Evolutionary conservation across 2,113 vertebrate genomes (phyloP).

Genomic region (Hippocampus comes): DNA sequence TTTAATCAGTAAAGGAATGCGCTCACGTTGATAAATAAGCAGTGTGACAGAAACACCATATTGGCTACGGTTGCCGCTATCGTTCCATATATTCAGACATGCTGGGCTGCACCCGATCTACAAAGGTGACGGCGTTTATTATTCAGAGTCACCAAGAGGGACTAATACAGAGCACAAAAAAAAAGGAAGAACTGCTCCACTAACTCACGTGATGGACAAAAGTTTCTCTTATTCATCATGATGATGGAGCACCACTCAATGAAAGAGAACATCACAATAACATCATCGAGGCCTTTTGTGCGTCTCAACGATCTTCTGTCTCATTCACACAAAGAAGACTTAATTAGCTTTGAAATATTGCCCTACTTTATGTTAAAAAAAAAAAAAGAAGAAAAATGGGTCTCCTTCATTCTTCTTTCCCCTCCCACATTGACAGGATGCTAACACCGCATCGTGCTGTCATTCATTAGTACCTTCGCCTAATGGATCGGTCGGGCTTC

Average conservation of each 20-base stretch:
- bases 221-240: constrained; percentile 38
- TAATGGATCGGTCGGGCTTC: background rate
- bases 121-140: constrained; percentile 46
- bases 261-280: constrained; percentile 26
- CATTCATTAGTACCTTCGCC: constrained; percentile 15
- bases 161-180: constrained; percentile 6
- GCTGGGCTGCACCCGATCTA: background rate
- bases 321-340: constrained; percentile 1
- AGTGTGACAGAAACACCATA: background rate
- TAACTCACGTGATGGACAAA: constrained; percentile 50
- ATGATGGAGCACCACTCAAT: constrained; percentile 39
- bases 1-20: background rate
- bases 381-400: constrained; percentile 9
- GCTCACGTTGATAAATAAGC: background rate
- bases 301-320: constrained; percentile 13
- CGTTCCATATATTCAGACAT: background rate
- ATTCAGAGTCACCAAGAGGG: constrained; percentile 36
- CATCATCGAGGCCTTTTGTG: constrained; percentile 33
- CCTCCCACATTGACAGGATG: constrained; percentile 16
- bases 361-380: background rate
- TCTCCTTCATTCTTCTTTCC: background rate
- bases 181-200: constrained; percentile 48
- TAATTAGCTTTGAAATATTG: constrained; percentile 20
- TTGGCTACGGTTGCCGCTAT: background rate
- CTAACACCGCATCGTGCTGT: constrained; percentile 6